Evolutionary conservation across 2,113 vertebrate species (phyloP).

Genomic region (Oxyruncus cristatus): DNA sequence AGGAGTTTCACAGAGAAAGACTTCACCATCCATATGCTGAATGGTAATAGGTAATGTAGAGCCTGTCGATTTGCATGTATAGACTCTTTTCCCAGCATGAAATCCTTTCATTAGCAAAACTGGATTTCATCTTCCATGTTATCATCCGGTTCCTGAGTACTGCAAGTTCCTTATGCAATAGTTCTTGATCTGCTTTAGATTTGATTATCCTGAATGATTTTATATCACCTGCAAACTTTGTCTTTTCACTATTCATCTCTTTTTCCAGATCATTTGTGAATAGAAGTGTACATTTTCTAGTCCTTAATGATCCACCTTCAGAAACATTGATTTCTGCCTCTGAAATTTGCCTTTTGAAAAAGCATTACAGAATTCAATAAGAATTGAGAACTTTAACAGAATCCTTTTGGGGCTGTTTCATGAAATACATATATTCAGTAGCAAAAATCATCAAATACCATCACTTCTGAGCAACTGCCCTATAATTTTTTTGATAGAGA

Average conservation of each 20-base stretch:
- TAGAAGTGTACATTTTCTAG: constrained; percentile 29
- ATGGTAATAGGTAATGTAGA: neutral
- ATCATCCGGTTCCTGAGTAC: neutral
- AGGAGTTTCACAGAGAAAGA: neutral
- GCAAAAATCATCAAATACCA: neutral
- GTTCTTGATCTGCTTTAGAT: constrained; percentile 11
- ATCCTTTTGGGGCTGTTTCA: neutral
- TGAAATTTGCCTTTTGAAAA: constrained; percentile 41
- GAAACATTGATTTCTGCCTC: constrained; percentile 43
- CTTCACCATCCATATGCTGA: neutral
- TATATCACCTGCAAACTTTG: constrained; percentile 19
- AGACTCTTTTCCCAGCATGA: neutral
- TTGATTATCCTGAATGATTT: constrained; percentile 40
- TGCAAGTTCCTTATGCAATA: neutral
- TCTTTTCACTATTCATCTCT: constrained; percentile 54
- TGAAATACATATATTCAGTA: neutral
- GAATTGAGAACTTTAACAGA: neutral
- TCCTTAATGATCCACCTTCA: constrained; percentile 29
- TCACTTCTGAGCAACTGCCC: neutral
- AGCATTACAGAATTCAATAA: neutral
- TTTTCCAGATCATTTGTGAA: constrained; percentile 56
- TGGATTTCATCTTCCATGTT: neutral
- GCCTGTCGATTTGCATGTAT: neutral
- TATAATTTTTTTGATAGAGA: neutral
- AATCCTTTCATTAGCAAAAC: neutral